Conservation (phyloP, 37 sponge, comb jelly and placozoan genomes). For the Beroe ovata region DNA sequence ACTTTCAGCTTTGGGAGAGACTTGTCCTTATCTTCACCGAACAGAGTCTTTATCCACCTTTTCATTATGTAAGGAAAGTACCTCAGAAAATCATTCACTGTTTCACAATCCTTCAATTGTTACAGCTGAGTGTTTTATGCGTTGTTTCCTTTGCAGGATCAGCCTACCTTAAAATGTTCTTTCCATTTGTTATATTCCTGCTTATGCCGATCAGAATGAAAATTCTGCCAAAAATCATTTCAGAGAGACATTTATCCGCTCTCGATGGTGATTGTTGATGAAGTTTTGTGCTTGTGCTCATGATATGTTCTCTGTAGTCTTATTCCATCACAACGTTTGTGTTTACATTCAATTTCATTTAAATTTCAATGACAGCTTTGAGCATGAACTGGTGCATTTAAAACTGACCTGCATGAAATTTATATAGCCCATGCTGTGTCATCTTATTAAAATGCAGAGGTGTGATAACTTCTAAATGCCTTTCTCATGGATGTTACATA, state of each 20-base stretch:
- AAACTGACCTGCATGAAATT: too few relatives aligned
- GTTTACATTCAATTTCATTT: too few relatives aligned
- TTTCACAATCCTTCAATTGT: slow-evolving; percentile 41
- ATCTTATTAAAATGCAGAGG: too few relatives aligned
- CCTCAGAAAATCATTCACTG: slow-evolving; percentile 66
- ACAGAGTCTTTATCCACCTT: slow-evolving; percentile 58
- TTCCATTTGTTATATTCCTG: slow-evolving; percentile 45
- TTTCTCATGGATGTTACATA: too few relatives aligned
- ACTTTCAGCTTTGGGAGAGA: slow-evolving; percentile 52
- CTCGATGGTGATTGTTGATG: slow-evolving; percentile 28
- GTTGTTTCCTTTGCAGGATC: slow-evolving; percentile 43
- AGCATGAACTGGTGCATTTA: too few relatives aligned
- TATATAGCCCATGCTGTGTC: too few relatives aligned
- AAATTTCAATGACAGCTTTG: too few relatives aligned
- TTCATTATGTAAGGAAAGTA: slow-evolving; percentile 67
- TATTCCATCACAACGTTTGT: too few relatives aligned
- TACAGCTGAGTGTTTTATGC: slow-evolving; percentile 33
- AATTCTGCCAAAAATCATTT: slow-evolving; percentile 29
- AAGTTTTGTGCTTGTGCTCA: neutral
- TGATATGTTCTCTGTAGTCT: too few relatives aligned
- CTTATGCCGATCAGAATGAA: slow-evolving; percentile 54
- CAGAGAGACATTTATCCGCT: slow-evolving; percentile 24
- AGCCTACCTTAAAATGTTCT: slow-evolving; percentile 60
- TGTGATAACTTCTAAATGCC: too few relatives aligned
- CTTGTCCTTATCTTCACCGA: slow-evolving; percentile 49